Evolutionary conservation across 1,140 invertebrate species (phyloP).

Genomic region (Chionoecetes opilio): DNA sequence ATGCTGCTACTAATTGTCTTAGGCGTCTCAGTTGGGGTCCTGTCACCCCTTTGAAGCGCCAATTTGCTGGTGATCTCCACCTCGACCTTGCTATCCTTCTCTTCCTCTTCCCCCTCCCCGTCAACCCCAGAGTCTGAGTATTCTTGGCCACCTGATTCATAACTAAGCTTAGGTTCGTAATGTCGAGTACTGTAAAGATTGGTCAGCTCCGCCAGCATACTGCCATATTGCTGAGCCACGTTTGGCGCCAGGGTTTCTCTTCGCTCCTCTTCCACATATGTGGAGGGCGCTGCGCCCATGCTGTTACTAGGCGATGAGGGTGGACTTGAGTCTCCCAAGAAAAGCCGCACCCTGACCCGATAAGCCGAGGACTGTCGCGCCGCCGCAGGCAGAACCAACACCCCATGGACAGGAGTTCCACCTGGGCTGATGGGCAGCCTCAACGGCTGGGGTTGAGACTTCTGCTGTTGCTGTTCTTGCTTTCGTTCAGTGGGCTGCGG

Average conservation of each 20-base stretch:
- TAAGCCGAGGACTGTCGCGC: not conserved
- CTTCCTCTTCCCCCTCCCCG: not conserved
- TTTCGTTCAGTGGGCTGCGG: not conserved
- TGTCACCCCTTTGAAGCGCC: not conserved
- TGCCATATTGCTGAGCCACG: constrained; percentile 43
- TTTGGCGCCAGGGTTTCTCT: not conserved
- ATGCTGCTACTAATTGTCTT: not conserved
- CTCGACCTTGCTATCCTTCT: not conserved
- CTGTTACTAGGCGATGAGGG: not conserved
- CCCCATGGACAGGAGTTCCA: not conserved
- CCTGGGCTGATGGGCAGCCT: not conserved
- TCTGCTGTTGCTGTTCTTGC: not conserved
- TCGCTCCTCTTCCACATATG: not conserved
- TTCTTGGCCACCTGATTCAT: not conserved
- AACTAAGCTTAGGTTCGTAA: not conserved
- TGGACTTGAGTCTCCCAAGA: not conserved
- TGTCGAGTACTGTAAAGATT: not conserved
- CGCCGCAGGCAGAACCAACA: not conserved
- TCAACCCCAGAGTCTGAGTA: not conserved
- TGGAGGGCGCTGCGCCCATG: constrained; percentile 51
- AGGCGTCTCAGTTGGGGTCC: not conserved
- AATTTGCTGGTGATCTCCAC: not conserved
- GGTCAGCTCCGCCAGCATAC: constrained; percentile 50
- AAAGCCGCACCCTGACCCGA: not conserved
- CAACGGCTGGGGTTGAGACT: not conserved